Conservation (phyloP, 2,797 vertebrate genomes). For the Chromobotia macracanthus region DNA sequence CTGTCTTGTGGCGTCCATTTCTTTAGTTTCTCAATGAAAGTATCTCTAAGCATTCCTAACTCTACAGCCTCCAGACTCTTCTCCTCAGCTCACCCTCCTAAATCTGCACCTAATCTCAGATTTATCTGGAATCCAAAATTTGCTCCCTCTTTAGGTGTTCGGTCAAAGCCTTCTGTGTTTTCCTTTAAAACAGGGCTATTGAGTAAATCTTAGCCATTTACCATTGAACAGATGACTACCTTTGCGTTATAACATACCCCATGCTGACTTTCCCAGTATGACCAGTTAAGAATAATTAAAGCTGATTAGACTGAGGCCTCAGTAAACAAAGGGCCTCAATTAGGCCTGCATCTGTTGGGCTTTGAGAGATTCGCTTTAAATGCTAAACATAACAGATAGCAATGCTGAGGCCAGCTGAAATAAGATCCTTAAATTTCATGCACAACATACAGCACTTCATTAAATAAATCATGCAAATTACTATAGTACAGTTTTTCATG, state of each 20-base stretch:
- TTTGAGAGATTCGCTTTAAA: constrained; percentile 8
- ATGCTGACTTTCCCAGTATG: constrained; percentile 40
- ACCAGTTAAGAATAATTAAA: constrained; percentile 51
- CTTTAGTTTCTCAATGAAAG: constrained; percentile 48
- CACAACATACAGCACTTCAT: no score
- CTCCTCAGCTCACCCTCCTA: constrained; percentile 45
- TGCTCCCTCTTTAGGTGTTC: constrained; percentile 48
- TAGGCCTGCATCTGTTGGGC: constrained; percentile 30
- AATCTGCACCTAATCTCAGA: constrained; percentile 50
- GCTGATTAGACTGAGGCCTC: constrained; percentile 40
- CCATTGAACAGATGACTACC: constrained; percentile 1
- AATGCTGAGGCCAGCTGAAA: no score
- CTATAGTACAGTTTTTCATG: no score
- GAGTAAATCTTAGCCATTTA: constrained; percentile 25
- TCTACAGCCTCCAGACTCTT: constrained; percentile 42
- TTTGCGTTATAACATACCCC: constrained; percentile 14
- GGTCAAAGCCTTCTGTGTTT: no score
- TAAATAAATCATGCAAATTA: no score
- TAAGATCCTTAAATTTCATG: no score
- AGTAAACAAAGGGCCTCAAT: constrained; percentile 41
- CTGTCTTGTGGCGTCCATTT: constrained; percentile 29
- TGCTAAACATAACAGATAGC: no score
- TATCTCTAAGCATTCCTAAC: constrained; percentile 49
- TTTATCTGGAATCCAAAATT: constrained; percentile 50
- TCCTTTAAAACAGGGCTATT: neutral